These are phyloP conservation scores for Proisotoma minuta DNA, from an alignment of 2,888 invertebrate genomes.

Conservation along the genomic window DNA sequence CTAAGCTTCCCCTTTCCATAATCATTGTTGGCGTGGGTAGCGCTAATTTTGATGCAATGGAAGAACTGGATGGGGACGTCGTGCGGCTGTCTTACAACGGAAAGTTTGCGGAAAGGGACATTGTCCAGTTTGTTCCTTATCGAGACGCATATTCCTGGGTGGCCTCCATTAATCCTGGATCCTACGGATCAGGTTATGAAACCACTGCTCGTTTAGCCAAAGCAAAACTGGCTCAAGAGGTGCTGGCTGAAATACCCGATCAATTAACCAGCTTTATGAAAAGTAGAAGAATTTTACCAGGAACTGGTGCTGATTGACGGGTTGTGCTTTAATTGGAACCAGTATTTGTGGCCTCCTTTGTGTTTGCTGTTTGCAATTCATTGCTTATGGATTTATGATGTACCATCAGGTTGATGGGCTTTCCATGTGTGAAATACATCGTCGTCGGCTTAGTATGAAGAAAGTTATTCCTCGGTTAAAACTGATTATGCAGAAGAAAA, in stretches of 20 bases:
- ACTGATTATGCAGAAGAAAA: too few species aligned
- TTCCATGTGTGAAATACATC: too few species aligned
- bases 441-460: too few species aligned
- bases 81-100: conserved; percentile 48
- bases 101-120: conserved; percentile 56
- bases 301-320: too few species aligned
- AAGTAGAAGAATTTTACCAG: conserved; percentile 51
- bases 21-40: conserved; percentile 59
- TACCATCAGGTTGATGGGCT: too few species aligned
- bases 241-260: conserved; percentile 55
- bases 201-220: conserved; percentile 39
- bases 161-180: conserved; percentile 33
- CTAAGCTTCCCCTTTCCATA: conserved; percentile 58
- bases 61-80: conserved; percentile 56
- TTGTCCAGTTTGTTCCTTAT: conserved; percentile 59
- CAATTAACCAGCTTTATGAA: conserved; percentile 52
- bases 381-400: too few species aligned
- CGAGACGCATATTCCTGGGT: conserved; percentile 37
- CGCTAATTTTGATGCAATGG: conserved; percentile 58
- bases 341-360: too few species aligned
- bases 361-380: too few species aligned
- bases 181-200: conserved; percentile 38
- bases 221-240: conserved; percentile 54
- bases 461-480: too few species aligned
- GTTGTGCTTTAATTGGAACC: too few species aligned